These are phyloP conservation scores for Ophthalmolycus amberensis DNA, from an alignment of 2,113 vertebrate genomes.

Conservation along the genomic window DNA sequence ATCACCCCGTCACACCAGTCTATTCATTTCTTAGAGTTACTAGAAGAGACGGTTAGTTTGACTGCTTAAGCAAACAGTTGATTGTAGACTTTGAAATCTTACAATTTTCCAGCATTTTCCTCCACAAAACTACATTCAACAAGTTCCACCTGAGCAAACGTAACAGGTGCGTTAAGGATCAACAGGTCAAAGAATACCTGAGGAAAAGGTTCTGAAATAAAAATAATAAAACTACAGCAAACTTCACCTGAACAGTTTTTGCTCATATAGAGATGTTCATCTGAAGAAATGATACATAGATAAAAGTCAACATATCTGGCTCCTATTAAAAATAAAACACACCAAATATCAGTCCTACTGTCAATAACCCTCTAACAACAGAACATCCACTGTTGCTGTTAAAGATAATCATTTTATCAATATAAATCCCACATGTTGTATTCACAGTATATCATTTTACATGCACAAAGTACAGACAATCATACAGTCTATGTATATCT, in stretches of 20 bases:
- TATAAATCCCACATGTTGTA: too few relatives aligned
- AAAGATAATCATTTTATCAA: too few relatives aligned
- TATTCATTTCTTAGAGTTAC: not conserved
- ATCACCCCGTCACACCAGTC: not conserved
- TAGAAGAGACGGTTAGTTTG: not conserved
- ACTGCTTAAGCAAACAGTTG: not conserved
- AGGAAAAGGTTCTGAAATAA: too few relatives aligned
- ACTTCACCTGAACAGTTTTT: too few relatives aligned
- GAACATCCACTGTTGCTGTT: too few relatives aligned
- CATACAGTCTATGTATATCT: too few relatives aligned
- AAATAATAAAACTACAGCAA: too few relatives aligned
- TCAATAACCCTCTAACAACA: too few relatives aligned
- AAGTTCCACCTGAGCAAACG: not conserved
- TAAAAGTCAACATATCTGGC: not conserved
- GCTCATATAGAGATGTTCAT: too few relatives aligned
- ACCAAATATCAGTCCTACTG: too few relatives aligned
- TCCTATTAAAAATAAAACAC: not conserved
- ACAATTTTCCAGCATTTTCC: not conserved
- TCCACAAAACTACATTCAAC: not conserved
- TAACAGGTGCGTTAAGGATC: not conserved
- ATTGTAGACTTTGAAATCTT: not conserved
- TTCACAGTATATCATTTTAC: too few relatives aligned
- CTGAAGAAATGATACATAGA: not conserved
- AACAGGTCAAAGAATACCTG: not conserved
- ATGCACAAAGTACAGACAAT: too few relatives aligned